Evolutionary conservation across 2,888 invertebrate species (phyloP), one percentile per base, ranked within the genome.

Genomic region (Drosophila meridiana): DNA sequence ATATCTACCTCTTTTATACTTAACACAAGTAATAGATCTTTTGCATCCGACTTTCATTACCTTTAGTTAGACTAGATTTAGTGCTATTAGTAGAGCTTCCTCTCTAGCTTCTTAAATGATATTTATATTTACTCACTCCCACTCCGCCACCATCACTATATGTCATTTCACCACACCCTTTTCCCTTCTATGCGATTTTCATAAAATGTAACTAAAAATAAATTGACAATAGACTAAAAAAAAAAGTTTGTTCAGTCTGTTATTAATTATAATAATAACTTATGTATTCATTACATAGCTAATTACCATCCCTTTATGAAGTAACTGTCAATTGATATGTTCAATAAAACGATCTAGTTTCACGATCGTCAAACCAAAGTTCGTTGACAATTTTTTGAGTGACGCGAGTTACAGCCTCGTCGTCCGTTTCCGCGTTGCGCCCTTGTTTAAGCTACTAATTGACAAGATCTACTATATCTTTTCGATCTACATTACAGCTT

Each of bases 391-490:
- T 20, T 47, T 26, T 40, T 40, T 32, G 14, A 26, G n/a, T 48
- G 45, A 36, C 52, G 59, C 63, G 58, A 28, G 61, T 50, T 42
- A 40, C 55, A 48, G 28, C 26, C 13, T n/a, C 36, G 43, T 43
- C 48, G 61, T 30, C 55, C 20, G 47, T 56, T 77, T 77, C 56
- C 62, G 62, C 40, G 45, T 43, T 47, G 8, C 50, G 14, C 32
- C 26, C 40, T n/a, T 76, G 50, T 83, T 80, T 66, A 53, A 11
- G 0, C 5, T 63, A 83, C 20, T 63, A 59, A 75, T 80, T 80
- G 8, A 65, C 75, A 73, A 53, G 14, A 43, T 48, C 2, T 48
- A 9, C 34, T 6, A 5, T 13, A 1, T 52, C 11, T 55, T 8
- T 13, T 38, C 34, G 2, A 36, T 64, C 34, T 55, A 4, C 32